Conservation (phyloP, 2,113 vertebrate species). For the Elgaria multicarinata region DNA sequence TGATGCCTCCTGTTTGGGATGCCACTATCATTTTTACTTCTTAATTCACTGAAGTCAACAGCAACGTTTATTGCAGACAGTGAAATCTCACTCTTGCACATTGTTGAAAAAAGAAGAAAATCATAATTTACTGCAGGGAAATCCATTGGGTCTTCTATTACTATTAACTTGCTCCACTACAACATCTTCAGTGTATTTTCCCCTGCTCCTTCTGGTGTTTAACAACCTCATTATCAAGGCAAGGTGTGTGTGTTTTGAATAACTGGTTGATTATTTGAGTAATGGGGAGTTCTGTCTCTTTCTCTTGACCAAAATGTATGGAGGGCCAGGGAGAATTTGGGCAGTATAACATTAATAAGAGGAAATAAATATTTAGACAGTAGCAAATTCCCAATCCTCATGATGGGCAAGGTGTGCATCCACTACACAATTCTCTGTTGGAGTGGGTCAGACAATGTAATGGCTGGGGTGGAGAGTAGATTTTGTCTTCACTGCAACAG, state of each 20-base stretch:
- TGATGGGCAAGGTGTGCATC: background rate
- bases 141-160: conserved; percentile 1
- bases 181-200: conserved; percentile 46
- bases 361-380: conserved; percentile 52
- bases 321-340: conserved; percentile 41
- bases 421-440: background rate
- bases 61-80: conserved; percentile 42
- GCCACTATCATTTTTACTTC: conserved; percentile 24
- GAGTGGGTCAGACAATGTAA: background rate
- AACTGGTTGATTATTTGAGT: conserved; percentile 60
- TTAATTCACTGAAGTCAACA: conserved; percentile 29
- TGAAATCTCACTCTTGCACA: conserved; percentile 44
- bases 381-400: conserved; percentile 25
- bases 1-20: conserved; percentile 5
- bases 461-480: background rate
- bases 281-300: conserved; percentile 39
- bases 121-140: background rate
- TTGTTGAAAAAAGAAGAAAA: conserved; percentile 10
- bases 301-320: conserved; percentile 37
- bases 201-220: conserved; percentile 59
- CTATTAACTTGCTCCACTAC: background rate
- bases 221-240: conserved; percentile 61
- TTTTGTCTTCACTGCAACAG: background rate
- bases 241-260: conserved; percentile 55
- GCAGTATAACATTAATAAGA: conserved; percentile 51